Base-by-base conservation (phyloP, 2,113 vertebrate genomes). In the Zapornia atra region DNA sequence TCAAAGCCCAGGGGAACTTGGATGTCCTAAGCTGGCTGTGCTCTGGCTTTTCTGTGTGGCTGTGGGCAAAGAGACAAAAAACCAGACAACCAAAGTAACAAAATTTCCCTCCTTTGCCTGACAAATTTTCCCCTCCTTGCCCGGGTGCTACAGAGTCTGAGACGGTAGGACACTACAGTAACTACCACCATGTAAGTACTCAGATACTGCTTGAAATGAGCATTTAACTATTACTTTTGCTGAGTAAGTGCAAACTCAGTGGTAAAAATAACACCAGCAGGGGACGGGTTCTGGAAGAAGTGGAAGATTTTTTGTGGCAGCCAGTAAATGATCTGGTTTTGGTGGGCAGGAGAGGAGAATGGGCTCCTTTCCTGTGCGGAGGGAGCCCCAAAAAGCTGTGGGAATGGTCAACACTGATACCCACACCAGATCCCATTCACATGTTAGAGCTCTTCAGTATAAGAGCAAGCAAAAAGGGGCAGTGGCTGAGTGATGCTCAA, bases 401-500 rank as follows among this genome's bases (percentile, higher is more conserved):
- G 46, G 68, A 76, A 64, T 18, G 15, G 42, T 44, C 72, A 46
- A 44, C 1, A 0, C 25, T 1, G 2, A 33, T 53, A 82, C 15
- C 19, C 6, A 31, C 33, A 34, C 13, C 0, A 0, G 31, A 25
- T 15, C 11, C 77, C 50, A 6, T n/a, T 80, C 53, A 8, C 0
- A 0, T n/a, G 6, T 50, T 36, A 36, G 10, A 44, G 38, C 15
- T 68, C 53, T 34, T 9, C 1, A 3, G 40, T 2, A 1, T 38
- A 71, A 60, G 28, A 50, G 29, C 4, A 73, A 71, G 31, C 36
- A 22, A 38, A 71, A 29, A 46, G 57, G 13, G 28, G 42, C 0
- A 11, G 42, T 7, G 18, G 26, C 15, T 25, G 15, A 19, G 9
- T 40, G 44, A 36, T 54, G 17, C 24, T 15, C 2, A 12, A 38